These are phyloP conservation scores for Endomychus coccineus DNA, from an alignment of 2,888 invertebrate species.

Conservation along the genomic window DNA sequence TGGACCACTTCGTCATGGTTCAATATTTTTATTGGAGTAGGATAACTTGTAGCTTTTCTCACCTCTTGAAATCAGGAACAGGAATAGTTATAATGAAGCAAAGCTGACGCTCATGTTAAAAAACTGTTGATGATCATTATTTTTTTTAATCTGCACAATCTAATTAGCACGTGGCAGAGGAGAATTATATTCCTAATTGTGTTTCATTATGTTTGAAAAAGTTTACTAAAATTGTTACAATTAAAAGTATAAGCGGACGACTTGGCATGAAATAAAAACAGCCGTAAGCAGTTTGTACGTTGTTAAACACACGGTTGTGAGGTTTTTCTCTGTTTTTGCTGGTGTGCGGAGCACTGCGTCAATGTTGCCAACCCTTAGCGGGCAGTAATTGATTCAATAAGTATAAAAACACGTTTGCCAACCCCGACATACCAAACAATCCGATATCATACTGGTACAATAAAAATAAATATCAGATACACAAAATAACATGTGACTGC, in stretches of 20 bases:
- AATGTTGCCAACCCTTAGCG: constrained; percentile 43
- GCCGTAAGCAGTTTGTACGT: constrained; percentile 32
- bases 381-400: constrained; percentile 45
- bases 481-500: too few relatives aligned
- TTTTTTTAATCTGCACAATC: too few relatives aligned
- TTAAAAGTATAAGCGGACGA: not conserved
- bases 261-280: constrained; percentile 26
- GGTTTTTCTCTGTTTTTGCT: constrained; percentile 30
- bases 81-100: too few relatives aligned
- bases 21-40: too few relatives aligned
- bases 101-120: too few relatives aligned
- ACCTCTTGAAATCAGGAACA: too few relatives aligned
- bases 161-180: too few relatives aligned
- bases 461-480: constrained; percentile 37
- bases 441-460: constrained; percentile 37
- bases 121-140: too few relatives aligned
- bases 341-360: constrained; percentile 29
- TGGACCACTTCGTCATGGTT: too few relatives aligned
- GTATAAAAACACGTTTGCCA: constrained; percentile 40
- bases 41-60: too few relatives aligned
- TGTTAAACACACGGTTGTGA: constrained; percentile 30
- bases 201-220: too few relatives aligned
- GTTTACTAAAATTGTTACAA: not conserved
- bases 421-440: constrained; percentile 39
- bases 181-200: too few relatives aligned